phyloP scores from a whole-genome alignment of 2,888 invertebrate species.

The Hirudinaria manillensis region DNA sequence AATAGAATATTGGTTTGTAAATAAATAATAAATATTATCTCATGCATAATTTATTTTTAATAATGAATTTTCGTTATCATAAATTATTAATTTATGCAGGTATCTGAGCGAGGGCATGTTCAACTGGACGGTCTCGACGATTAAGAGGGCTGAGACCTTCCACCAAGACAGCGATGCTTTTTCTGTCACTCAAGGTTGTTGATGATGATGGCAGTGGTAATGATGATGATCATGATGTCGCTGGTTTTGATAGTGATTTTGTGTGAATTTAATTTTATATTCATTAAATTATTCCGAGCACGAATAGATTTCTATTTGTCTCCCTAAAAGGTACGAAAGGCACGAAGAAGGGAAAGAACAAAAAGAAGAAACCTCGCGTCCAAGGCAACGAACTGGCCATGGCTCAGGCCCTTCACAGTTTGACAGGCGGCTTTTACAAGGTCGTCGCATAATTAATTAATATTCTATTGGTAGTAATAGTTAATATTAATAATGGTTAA shows the following conservation, averaged over 20 bases:
- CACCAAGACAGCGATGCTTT: slow-evolving; percentile 63
- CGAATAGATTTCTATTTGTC: too few relatives aligned
- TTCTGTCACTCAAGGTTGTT: neutral
- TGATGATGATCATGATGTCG: neutral
- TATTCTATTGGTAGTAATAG: too few relatives aligned
- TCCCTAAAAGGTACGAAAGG: slow-evolving; percentile 36
- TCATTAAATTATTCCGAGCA: neutral
- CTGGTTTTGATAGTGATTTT: neutral
- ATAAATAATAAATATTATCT: too few relatives aligned
- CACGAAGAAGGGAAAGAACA: slow-evolving; percentile 58
- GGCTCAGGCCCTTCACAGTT: slow-evolving; percentile 83
- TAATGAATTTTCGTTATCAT: neutral
- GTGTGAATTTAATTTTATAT: neutral
- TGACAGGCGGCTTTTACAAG: slow-evolving; percentile 92
- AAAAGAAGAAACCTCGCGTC: slow-evolving; percentile 61
- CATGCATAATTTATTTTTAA: too few relatives aligned
- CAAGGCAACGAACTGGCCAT: slow-evolving; percentile 75
- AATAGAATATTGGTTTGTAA: too few relatives aligned
- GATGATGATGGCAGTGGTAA: neutral
- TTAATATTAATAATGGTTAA: too few relatives aligned
- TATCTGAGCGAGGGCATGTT: slow-evolving; percentile 75
- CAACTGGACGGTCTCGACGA: slow-evolving; percentile 84
- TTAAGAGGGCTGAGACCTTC: slow-evolving; percentile 80
- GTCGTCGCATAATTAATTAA: slow-evolving; percentile 48
- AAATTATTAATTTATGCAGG: slow-evolving; percentile 42